Conservation (phyloP, 2,797 vertebrate genomes). For the Malurus leucopterus region DNA sequence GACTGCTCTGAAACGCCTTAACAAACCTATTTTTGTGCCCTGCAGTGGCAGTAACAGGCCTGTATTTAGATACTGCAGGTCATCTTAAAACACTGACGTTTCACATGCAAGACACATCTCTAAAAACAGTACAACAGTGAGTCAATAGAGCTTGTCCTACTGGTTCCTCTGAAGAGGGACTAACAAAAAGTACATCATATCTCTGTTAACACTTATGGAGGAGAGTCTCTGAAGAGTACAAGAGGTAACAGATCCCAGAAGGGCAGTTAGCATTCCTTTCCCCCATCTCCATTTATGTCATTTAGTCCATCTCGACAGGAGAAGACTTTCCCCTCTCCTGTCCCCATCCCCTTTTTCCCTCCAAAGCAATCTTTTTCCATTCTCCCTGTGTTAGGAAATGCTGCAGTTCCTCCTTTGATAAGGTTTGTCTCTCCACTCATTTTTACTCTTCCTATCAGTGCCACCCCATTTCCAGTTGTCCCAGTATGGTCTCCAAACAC, state of each 20-base stretch:
- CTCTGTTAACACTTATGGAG: background rate
- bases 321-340: background rate
- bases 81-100: background rate
- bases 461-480: background rate
- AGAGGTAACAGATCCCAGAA: background rate
- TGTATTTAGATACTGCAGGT: background rate
- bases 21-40: background rate
- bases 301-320: rapidly evolving
- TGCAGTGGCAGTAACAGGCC: background rate
- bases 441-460: background rate
- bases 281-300: background rate
- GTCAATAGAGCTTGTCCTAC: background rate
- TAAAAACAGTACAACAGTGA: background rate
- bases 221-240: background rate
- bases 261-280: background rate
- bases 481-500: background rate
- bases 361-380: background rate
- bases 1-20: background rate
- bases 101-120: background rate
- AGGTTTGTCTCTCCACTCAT: background rate
- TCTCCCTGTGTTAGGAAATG: background rate
- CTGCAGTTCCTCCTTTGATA: background rate
- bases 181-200: background rate
- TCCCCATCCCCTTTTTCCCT: background rate
- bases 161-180: background rate